Conservation (phyloP, 2,888 invertebrate species). For the Orgyia antiqua region DNA sequence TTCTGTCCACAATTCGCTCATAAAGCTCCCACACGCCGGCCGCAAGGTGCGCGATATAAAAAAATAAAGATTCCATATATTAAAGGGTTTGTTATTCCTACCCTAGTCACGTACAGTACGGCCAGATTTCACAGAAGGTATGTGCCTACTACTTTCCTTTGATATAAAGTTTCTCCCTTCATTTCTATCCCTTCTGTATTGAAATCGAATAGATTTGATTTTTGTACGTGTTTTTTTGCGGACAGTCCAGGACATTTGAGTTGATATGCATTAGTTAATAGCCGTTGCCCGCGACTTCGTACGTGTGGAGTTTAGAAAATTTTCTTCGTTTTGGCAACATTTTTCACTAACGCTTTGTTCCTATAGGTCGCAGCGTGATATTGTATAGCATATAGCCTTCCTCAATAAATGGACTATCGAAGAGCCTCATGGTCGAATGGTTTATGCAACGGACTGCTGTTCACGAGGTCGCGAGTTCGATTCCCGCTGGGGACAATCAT, state of each 20-base stretch:
- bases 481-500: too few species aligned
- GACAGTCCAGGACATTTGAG: neutral
- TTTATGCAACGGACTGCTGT: too few species aligned
- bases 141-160: conserved; percentile 37
- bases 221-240: conserved; percentile 28
- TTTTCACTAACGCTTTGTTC: too few species aligned
- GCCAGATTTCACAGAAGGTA: conserved; percentile 64
- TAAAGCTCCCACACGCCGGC: conserved; percentile 48
- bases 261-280: too few species aligned
- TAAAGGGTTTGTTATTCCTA: conserved; percentile 51
- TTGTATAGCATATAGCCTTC: too few species aligned
- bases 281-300: too few species aligned
- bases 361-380: too few species aligned
- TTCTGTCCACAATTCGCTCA: conserved; percentile 56
- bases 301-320: too few species aligned
- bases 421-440: too few species aligned
- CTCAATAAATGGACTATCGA: too few species aligned
- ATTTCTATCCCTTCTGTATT: conserved; percentile 44
- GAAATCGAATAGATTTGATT: conserved; percentile 54
- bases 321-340: too few species aligned
- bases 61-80: conserved; percentile 72
- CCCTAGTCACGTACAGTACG: conserved; percentile 52
- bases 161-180: conserved; percentile 57
- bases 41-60: conserved; percentile 65
- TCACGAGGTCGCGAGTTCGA: too few species aligned